Evolutionary conservation across 2,113 vertebrate genomes (phyloP).

Genomic region (Istiophorus platypterus): DNA sequence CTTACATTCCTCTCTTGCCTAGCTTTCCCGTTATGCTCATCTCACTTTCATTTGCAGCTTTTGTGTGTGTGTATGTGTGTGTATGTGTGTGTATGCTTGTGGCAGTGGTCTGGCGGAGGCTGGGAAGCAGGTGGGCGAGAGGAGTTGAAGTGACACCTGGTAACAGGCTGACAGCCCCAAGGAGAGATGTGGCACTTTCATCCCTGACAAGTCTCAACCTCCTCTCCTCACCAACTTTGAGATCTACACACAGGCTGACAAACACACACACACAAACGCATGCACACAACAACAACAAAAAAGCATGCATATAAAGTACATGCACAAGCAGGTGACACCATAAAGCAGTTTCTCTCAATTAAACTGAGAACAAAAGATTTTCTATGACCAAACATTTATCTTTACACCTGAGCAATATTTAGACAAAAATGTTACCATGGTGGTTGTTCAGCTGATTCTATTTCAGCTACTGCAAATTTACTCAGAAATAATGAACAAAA

Average conservation of each 20-base stretch:
- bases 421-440: neutral
- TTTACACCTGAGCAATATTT: neutral
- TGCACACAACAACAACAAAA: slow-evolving; percentile 20
- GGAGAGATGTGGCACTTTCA: slow-evolving; percentile 65
- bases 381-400: neutral
- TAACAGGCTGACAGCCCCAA: slow-evolving; percentile 74
- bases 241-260: slow-evolving; percentile 4
- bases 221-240: slow-evolving; percentile 43
- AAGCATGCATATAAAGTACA: slow-evolving; percentile 2
- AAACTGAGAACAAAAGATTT: neutral
- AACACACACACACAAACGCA: slow-evolving; percentile 7
- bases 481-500: neutral
- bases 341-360: slow-evolving; percentile 1
- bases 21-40: neutral
- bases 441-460: neutral
- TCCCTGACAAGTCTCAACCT: slow-evolving; percentile 62
- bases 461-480: neutral
- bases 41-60: neutral
- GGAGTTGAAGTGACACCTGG: slow-evolving; percentile 70
- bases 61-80: slow-evolving; percentile 29
- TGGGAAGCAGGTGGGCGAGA: slow-evolving; percentile 72
- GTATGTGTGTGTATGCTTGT: slow-evolving; percentile 34
- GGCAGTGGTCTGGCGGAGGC: slow-evolving; percentile 40
- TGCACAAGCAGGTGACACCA: slow-evolving; percentile 6
- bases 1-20: neutral